These are phyloP conservation scores for Melitaea athalia DNA, from an alignment of 2,888 invertebrate species.

Conservation along the genomic window DNA sequence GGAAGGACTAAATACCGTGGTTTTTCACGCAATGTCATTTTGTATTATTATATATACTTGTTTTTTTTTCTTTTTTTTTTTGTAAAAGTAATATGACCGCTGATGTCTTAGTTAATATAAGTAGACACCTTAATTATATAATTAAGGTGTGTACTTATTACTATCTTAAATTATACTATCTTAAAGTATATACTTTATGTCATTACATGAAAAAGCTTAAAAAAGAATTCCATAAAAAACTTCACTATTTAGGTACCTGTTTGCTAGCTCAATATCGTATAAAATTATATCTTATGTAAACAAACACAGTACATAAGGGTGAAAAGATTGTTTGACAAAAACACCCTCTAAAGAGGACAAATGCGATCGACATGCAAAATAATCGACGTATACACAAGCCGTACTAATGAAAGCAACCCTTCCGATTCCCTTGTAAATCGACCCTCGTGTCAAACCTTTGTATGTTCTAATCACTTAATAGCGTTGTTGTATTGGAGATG, in stretches of 20 bases:
- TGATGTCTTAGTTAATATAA: no score
- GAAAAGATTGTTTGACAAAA: background rate
- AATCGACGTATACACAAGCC: constrained; percentile 36
- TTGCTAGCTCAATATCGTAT: no score
- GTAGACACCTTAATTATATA: no score
- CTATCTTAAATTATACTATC: no score
- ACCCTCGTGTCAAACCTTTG: constrained; percentile 55
- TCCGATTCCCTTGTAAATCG: constrained; percentile 29
- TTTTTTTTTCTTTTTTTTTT: background rate
- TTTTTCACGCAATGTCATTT: constrained; percentile 10
- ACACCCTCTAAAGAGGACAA: background rate
- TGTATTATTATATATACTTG: background rate
- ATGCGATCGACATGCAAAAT: constrained; percentile 17
- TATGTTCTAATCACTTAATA: constrained; percentile 66
- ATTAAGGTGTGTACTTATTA: no score
- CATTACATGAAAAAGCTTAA: no score
- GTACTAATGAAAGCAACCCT: constrained; percentile 53
- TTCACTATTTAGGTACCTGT: no score
- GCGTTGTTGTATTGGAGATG: constrained; percentile 59
- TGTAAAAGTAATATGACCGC: background rate
- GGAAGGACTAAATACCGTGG: constrained; percentile 22
- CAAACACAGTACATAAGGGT: background rate
- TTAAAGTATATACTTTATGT: no score
- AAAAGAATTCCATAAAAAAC: no score
- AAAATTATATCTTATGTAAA: no score